A percentile compares a stretch with the other conserved stretches of the same genome.
Conservation (phyloP, 2,113 vertebrate genomes). For the Ovibos moschatus region DNA sequence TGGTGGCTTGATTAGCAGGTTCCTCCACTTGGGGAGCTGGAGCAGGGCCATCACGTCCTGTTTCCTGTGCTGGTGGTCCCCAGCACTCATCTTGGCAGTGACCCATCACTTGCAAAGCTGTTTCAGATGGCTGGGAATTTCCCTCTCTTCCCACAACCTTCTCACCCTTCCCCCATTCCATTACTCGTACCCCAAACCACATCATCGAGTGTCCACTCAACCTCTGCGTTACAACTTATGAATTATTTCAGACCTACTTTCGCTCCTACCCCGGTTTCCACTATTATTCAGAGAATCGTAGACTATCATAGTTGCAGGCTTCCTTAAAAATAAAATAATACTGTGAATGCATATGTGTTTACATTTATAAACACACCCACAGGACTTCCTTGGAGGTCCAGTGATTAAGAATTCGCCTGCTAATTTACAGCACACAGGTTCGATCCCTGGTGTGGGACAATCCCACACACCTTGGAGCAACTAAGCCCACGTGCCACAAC, state of each 20-base stretch:
- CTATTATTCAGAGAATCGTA: neutral
- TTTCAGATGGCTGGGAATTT: neutral
- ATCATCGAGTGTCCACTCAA: neutral
- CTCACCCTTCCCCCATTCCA: neutral
- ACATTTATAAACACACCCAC: neutral
- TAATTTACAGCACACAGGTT: neutral
- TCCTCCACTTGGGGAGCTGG: neutral
- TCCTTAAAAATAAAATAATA: constrained; percentile 1
- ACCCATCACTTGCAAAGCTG: neutral
- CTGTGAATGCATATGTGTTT: neutral
- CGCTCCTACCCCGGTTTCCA: neutral
- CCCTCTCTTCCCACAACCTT: neutral
- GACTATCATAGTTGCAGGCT: neutral
- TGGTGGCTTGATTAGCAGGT: neutral
- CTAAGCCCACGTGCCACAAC: neutral
- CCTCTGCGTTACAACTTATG: neutral
- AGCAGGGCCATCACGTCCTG: neutral
- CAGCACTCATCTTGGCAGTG: neutral
- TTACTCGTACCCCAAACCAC: neutral
- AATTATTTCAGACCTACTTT: neutral
- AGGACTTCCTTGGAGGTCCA: neutral
- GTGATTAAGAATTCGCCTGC: neutral
- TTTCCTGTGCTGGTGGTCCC: neutral
- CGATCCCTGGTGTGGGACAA: neutral
- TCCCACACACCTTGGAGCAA: neutral